Evolutionary conservation across 2,888 invertebrate species (phyloP).

Genomic region (Microctonus aethiopoides): DNA sequence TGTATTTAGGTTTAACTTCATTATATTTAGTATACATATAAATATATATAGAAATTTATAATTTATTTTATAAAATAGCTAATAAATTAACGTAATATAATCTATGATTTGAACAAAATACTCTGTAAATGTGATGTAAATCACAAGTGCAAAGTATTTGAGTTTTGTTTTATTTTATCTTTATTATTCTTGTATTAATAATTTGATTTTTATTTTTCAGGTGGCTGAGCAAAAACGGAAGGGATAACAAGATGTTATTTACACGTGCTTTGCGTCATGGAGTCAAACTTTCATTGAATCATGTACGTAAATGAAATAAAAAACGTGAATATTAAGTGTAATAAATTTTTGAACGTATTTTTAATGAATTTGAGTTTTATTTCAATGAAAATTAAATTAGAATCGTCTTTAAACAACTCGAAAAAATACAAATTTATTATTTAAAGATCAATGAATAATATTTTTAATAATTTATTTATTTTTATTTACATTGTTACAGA

Average conservation of each 20-base stretch:
- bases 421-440: no score
- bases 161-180: not conserved
- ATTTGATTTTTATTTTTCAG: slow-evolving; percentile 42
- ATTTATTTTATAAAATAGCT: no score
- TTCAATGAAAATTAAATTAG: no score
- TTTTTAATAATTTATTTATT: not conserved
- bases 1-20: not conserved
- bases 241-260: slow-evolving; percentile 53
- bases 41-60: not conserved
- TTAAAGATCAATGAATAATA: no score
- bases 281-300: slow-evolving; percentile 54
- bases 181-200: not conserved
- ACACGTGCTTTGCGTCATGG: slow-evolving; percentile 54
- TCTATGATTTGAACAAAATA: no score
- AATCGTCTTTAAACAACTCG: no score
- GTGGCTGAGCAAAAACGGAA: slow-evolving; percentile 43
- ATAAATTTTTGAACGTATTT: not conserved
- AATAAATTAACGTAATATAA: no score
- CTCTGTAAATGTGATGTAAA: no score
- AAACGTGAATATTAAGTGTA: not conserved
- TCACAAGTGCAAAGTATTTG: not conserved
- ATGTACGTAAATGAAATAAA: slow-evolving; percentile 46
- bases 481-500: slow-evolving; percentile 41
- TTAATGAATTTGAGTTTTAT: not conserved
- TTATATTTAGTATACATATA: not conserved